Conservation (phyloP, 2,797 vertebrate genomes). For the Hozukius guyotensis region DNA sequence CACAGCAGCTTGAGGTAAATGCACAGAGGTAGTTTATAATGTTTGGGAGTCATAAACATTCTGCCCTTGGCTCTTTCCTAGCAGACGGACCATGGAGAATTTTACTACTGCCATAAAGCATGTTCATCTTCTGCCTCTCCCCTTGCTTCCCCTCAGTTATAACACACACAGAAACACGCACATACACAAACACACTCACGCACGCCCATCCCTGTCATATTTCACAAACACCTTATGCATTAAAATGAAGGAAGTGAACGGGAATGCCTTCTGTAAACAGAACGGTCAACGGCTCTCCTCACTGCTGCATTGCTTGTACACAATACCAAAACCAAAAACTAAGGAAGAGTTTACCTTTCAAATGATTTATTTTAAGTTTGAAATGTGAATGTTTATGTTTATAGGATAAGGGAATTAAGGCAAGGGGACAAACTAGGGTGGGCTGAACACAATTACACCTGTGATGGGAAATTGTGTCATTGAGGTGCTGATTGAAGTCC, state of each 20-base stretch:
- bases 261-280: slow-evolving; percentile 58
- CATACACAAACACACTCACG: slow-evolving; percentile 64
- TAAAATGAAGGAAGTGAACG: slow-evolving; percentile 63
- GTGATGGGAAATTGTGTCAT: not conserved
- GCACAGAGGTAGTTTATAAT: slow-evolving; percentile 85
- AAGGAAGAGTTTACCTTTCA: not conserved
- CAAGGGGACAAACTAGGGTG: not conserved
- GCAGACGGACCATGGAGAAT: slow-evolving; percentile 86
- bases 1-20: slow-evolving; percentile 80
- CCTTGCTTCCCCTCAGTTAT: slow-evolving; percentile 65
- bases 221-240: slow-evolving; percentile 66
- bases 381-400: not conserved
- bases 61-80: slow-evolving; percentile 86
- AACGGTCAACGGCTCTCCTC: slow-evolving; percentile 9
- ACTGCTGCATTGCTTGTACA: slow-evolving; percentile 13
- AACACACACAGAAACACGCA: slow-evolving; percentile 54
- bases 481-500: not conserved
- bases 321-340: not conserved
- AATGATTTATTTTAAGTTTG: not conserved
- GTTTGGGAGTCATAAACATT: slow-evolving; percentile 85
- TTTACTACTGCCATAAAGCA: slow-evolving; percentile 86
- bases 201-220: slow-evolving; percentile 66
- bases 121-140: slow-evolving; percentile 78
- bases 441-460: not conserved
- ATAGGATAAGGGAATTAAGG: not conserved